Conservation (phyloP, 2,113 vertebrate genomes). For the Ornithorhynchus anatinus region DNA sequence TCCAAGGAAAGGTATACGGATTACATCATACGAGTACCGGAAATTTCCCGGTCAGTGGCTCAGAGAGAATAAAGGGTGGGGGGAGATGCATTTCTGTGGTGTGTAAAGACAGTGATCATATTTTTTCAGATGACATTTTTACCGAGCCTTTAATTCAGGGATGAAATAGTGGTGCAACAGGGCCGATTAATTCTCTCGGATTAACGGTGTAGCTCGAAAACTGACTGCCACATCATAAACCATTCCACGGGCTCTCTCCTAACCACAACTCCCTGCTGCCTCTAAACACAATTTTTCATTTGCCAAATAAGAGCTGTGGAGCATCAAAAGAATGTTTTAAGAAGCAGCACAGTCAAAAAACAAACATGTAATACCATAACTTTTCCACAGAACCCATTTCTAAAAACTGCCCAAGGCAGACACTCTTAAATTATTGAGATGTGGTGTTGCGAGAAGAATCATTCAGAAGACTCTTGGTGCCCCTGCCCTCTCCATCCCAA, state of each 20-base stretch:
- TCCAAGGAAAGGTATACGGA: background rate
- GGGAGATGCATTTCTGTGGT: background rate
- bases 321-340: background rate
- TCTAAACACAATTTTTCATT: background rate
- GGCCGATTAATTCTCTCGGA: background rate
- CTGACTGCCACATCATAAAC: background rate
- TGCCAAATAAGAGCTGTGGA: background rate
- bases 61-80: background rate
- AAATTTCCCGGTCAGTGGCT: background rate
- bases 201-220: background rate
- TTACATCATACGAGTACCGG: background rate
- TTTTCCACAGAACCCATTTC: no score
- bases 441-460: no score
- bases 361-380: no score
- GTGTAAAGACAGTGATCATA: background rate
- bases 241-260: background rate
- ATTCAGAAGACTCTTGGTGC: no score
- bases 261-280: background rate
- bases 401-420: no score
- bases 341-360: background rate
- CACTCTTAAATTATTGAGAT: no score
- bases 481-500: no score
- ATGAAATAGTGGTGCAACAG: background rate
- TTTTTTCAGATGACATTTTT: background rate
- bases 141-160: background rate